These are phyloP conservation scores for Fukomys damarensis DNA, from an alignment of 2,113 vertebrate genomes.

Conservation along the genomic window DNA sequence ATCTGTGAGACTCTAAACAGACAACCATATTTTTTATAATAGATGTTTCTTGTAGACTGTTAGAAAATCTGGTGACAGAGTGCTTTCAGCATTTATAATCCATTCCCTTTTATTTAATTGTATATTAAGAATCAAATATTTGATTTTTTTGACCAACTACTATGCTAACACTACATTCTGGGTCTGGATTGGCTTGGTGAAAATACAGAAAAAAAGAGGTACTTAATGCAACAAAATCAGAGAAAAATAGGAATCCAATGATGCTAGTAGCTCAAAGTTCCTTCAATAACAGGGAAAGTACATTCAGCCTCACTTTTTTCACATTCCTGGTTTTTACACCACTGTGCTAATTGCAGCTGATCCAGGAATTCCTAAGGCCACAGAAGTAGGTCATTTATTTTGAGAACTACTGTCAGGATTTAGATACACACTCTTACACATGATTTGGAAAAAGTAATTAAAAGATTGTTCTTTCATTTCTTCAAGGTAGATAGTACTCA, in stretches of 20 bases:
- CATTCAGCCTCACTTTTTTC: not conserved
- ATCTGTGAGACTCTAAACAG: not conserved
- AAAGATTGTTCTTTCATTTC: not conserved
- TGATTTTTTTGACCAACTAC: not conserved
- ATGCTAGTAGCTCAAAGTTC: not conserved
- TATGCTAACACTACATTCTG: not conserved
- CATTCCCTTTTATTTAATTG: not conserved
- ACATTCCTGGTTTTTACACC: not conserved
- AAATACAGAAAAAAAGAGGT: not conserved
- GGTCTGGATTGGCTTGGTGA: not conserved
- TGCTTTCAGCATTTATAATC: not conserved
- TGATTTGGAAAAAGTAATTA: not conserved
- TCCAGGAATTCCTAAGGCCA: not conserved
- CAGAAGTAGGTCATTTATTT: not conserved
- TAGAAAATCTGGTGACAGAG: not conserved
- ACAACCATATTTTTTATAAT: not conserved
- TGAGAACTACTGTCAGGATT: not conserved
- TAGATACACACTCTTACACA: not conserved
- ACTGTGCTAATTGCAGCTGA: not conserved
- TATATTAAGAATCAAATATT: not conserved
- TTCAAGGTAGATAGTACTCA: not conserved
- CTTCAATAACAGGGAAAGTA: not conserved
- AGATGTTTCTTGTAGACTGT: fast-evolving
- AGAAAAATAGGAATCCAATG: not conserved
- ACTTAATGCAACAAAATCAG: not conserved